A percentile compares a stretch with the other conserved stretches of the same genome.
phyloP scores from a whole-genome alignment of 2,797 vertebrate genomes.

The Erethizon dorsatum region DNA sequence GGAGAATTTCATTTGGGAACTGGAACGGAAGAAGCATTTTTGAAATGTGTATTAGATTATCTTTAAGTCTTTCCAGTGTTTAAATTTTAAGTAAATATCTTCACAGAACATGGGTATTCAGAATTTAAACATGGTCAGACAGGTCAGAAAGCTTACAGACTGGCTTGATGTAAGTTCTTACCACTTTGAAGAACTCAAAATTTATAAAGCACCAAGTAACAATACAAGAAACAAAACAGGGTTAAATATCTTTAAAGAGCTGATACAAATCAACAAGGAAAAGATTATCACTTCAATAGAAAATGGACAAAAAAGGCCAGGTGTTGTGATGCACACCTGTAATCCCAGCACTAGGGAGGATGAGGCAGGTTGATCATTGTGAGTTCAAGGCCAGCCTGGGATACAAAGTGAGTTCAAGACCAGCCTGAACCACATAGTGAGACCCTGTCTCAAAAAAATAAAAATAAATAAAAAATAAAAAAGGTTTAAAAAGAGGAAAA shows the following conservation, averaged over 20 bases:
- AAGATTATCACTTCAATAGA: not conserved
- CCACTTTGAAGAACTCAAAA: not conserved
- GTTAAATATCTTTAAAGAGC: conserved; percentile 8
- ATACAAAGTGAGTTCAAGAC: too few relatives aligned
- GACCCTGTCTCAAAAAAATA: too few relatives aligned
- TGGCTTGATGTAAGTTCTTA: not conserved
- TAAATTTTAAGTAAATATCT: conserved; percentile 30
- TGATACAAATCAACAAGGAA: not conserved
- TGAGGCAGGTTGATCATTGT: too few relatives aligned
- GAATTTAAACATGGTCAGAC: not conserved
- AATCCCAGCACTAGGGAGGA: too few relatives aligned
- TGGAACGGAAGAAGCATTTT: not conserved
- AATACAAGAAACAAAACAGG: conserved; percentile 19
- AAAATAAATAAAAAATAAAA: too few relatives aligned
- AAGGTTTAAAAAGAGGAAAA: not conserved
- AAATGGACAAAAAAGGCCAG: conserved; percentile 11
- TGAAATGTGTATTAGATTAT: not conserved
- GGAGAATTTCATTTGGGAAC: not conserved
- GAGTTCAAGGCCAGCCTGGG: too few relatives aligned
- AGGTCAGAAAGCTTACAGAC: not conserved
- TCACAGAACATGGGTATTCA: not conserved
- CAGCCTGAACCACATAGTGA: too few relatives aligned
- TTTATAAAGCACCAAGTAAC: not conserved
- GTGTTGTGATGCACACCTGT: too few relatives aligned
- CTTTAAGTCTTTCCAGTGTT: not conserved